Percentiles rank a stretch among this genome's conserved stretches.
phyloP scores from a whole-genome alignment of 2,797 vertebrate genomes.

The Falco novaeseelandiae region DNA sequence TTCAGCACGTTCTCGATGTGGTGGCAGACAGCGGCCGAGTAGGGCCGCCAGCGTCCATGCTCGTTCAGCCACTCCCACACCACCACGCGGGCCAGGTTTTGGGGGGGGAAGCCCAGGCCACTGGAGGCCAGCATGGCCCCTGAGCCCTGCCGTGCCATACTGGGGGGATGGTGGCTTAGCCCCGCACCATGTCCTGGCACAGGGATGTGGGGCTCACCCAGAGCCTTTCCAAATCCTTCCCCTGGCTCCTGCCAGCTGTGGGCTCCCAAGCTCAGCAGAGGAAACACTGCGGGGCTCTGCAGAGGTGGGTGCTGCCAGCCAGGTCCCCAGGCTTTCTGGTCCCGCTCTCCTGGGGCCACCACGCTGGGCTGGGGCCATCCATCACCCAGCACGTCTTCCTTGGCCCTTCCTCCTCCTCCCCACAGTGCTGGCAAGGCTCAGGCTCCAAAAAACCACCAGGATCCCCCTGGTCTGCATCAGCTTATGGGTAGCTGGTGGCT shows the following conservation, averaged over 20 bases:
- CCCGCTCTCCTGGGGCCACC: background rate
- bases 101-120: slow-evolving; percentile 88
- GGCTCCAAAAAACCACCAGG: background rate
- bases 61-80: slow-evolving; percentile 99
- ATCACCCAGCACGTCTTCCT: slow-evolving; percentile 7
- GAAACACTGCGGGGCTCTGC: background rate
- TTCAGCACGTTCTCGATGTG: slow-evolving; percentile 95
- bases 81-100: slow-evolving; percentile 92
- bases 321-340: background rate
- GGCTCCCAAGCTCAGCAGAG: background rate
- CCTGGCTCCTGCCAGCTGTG: rapidly evolving
- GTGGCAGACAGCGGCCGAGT: slow-evolving; percentile 91
- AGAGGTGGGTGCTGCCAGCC: background rate
- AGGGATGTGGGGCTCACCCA: background rate
- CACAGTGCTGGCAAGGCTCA: background rate
- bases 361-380: background rate
- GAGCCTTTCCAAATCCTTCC: background rate
- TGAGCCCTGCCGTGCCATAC: slow-evolving; percentile 75
- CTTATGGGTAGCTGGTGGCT: background rate
- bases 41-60: slow-evolving; percentile 94
- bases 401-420: background rate
- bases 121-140: slow-evolving; percentile 67
- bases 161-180: background rate
- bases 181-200: background rate
- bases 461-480: background rate